phyloP scores from a whole-genome alignment of 1,140 invertebrate species.

The Conus betulinus region DNA sequence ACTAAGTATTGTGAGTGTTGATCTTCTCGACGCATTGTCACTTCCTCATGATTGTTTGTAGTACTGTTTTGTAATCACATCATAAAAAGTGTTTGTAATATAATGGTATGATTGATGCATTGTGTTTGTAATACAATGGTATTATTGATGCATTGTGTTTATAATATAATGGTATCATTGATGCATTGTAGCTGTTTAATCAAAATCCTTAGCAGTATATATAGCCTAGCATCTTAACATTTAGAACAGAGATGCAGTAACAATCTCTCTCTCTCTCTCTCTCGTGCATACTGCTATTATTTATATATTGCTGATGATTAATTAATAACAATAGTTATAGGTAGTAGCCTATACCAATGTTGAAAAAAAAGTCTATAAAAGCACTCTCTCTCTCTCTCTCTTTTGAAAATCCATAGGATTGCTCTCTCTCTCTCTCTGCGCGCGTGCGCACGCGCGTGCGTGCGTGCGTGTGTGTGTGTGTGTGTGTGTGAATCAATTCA shows the following conservation, averaged over 20 bases:
- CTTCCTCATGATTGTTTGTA: background rate
- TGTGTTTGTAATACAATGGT: background rate
- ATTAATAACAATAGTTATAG: too few species aligned
- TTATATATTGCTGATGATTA: too few species aligned
- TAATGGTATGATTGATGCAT: background rate
- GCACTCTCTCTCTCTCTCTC: too few species aligned
- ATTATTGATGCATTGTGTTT: background rate
- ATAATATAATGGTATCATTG: background rate
- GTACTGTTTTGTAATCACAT: background rate
- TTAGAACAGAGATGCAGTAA: too few species aligned
- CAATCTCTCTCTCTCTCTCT: too few species aligned
- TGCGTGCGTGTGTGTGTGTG: constrained; percentile 14
- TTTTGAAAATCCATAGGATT: too few species aligned
- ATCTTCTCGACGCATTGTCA: background rate
- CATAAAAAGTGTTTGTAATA: background rate
- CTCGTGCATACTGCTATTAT: too few species aligned
- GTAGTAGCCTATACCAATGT: too few species aligned
- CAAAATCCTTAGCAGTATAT: too few species aligned
- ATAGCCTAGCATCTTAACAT: too few species aligned
- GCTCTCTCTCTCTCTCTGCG: too few species aligned
- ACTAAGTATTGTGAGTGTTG: background rate
- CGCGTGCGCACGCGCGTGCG: background rate
- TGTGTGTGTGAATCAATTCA: constrained; percentile 5
- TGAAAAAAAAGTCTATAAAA: too few species aligned
- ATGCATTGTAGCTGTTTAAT: background rate